Percentiles rank a stretch among this genome's conserved stretches.
Evolutionary conservation across 1,140 invertebrate species (phyloP).

Genomic region (Drosophila prosaltans): DNA sequence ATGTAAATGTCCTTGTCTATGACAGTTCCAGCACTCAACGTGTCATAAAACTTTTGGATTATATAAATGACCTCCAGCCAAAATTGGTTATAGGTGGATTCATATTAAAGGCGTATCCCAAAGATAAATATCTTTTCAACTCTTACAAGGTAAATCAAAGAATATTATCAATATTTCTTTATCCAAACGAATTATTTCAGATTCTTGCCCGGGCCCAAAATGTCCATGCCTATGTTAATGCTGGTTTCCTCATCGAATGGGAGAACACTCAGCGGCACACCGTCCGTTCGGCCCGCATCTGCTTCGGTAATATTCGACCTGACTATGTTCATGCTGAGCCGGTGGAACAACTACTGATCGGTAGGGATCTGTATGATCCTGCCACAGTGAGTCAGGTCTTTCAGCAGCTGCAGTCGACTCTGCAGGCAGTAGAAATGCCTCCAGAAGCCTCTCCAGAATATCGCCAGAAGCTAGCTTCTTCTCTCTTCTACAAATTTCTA

Average conservation of each 20-base stretch:
- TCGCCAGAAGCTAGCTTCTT: conserved; percentile 86
- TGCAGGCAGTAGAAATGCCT: conserved; percentile 81
- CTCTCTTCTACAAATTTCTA: conserved; percentile 89
- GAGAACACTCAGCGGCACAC: conserved; percentile 59
- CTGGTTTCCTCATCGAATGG: conserved; percentile 87
- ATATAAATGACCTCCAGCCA: conserved; percentile 44
- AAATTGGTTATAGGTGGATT: conserved; percentile 67
- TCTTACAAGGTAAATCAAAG: conserved; percentile 85
- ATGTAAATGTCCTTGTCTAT: conserved; percentile 83
- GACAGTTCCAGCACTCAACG: conserved; percentile 42
- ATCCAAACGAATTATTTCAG: conserved; percentile 30
- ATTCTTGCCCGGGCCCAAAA: conserved; percentile 90
- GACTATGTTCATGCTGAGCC: conserved; percentile 88
- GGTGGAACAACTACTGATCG: conserved; percentile 87
- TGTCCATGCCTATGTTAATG: conserved; percentile 92
- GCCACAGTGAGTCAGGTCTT: conserved; percentile 48
- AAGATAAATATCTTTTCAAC: conserved; percentile 57
- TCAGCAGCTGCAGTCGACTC: conserved; percentile 37
- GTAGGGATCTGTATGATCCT: conserved; percentile 84
- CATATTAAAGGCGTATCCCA: conserved; percentile 58
- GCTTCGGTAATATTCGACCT: conserved; percentile 88
- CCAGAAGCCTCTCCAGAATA: conserved; percentile 87
- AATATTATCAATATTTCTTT: too few species aligned
- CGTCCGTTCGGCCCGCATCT: conserved; percentile 72
- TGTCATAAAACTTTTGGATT: conserved; percentile 52